Evolutionary conservation across 2,797 vertebrate genomes (phyloP).

Genomic region (Cynopterus sphinx): DNA sequence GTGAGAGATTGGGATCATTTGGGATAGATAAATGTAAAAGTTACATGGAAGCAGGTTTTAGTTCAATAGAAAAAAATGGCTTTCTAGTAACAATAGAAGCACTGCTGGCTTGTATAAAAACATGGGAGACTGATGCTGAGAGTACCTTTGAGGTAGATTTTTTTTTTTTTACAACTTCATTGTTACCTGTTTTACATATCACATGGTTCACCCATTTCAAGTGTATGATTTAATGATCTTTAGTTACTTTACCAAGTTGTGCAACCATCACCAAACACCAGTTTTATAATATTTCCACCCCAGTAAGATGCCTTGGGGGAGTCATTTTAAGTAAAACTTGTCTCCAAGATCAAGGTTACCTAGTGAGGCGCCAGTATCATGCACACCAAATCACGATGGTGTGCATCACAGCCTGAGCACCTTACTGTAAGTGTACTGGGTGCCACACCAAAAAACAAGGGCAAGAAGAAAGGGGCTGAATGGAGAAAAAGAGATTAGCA

Average conservation of each 20-base stretch:
- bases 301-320: neutral
- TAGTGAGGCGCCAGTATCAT: neutral
- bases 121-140: neutral
- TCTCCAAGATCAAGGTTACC: neutral
- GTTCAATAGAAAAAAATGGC: neutral
- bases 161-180: neutral
- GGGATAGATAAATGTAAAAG: neutral
- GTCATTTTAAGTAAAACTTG: neutral
- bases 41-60: neutral
- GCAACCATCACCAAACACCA: neutral
- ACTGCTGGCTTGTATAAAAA: neutral
- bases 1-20: neutral
- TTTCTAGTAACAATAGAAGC: neutral
- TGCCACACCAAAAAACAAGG: neutral
- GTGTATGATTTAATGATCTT: neutral
- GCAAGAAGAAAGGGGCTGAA: neutral
- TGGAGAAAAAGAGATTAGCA: neutral
- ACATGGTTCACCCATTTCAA: neutral
- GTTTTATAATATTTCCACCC: neutral
- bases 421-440: neutral
- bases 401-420: neutral
- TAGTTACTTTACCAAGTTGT: neutral
- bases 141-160: neutral
- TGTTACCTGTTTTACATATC: neutral
- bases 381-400: too few species aligned